A percentile compares a stretch with the other conserved stretches of the same genome.
phyloP scores from a whole-genome alignment of 2,797 vertebrate genomes.

The Antrozous pallidus region DNA sequence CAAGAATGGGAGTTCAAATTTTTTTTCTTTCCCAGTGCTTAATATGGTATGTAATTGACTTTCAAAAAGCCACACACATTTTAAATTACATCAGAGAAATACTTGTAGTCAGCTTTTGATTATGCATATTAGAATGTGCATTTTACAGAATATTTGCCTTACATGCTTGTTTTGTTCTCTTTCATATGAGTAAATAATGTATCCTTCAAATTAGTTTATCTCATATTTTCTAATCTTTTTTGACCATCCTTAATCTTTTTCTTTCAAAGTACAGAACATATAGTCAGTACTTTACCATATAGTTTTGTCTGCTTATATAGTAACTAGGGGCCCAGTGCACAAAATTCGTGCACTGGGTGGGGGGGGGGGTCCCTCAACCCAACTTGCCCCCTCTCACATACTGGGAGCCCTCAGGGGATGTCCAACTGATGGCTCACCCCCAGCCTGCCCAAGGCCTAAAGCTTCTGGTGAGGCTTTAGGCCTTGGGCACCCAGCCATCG shows the following conservation, averaged over 20 bases:
- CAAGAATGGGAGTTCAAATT: conserved; percentile 7
- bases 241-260: background rate
- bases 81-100: conserved; percentile 15
- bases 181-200: background rate
- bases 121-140: background rate
- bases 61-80: background rate
- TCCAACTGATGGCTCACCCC: too few species aligned
- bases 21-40: background rate
- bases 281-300: background rate
- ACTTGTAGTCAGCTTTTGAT: conserved; percentile 1
- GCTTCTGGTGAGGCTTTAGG: too few species aligned
- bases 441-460: too few species aligned
- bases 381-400: too few species aligned
- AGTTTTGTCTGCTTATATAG: background rate
- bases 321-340: too few species aligned
- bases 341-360: too few species aligned
- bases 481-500: too few species aligned
- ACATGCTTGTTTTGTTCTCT: background rate
- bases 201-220: background rate
- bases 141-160: background rate
- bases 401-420: too few species aligned
- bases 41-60: conserved; percentile 1
- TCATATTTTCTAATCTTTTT: background rate
- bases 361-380: too few species aligned
- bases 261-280: background rate